A percentile compares a stretch with the other conserved stretches of the same genome.
phyloP scores from a whole-genome alignment of 1,140 invertebrate species.

The Arion vulgaris region DNA sequence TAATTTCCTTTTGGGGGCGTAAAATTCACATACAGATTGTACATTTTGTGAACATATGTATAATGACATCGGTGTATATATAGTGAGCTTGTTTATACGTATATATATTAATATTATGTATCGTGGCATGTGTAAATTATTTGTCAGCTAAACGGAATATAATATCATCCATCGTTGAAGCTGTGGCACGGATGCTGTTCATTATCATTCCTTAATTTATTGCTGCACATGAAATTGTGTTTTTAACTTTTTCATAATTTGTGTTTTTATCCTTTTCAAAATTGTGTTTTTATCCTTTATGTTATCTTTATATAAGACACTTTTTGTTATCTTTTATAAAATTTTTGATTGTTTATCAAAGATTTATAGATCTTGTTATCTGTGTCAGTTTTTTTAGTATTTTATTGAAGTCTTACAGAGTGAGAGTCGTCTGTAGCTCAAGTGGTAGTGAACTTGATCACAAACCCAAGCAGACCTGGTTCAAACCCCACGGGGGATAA shows the following conservation, averaged over 20 bases:
- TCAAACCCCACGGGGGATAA: too few relatives aligned
- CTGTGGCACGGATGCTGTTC: not conserved
- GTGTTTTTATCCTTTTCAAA: not conserved
- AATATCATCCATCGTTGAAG: not conserved
- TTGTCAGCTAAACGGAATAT: not conserved
- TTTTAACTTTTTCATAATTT: not conserved
- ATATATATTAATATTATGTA: not conserved
- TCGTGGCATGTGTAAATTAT: not conserved
- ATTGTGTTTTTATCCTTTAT: not conserved
- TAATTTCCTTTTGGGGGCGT: too few relatives aligned
- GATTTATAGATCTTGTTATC: not conserved
- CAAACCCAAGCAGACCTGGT: too few relatives aligned
- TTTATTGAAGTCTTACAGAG: not conserved
- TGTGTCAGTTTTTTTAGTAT: not conserved
- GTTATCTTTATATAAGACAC: too few relatives aligned
- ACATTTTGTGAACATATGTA: not conserved
- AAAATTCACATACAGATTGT: not conserved
- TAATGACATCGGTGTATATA: not conserved
- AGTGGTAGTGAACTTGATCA: too few relatives aligned
- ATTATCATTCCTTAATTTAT: conserved; percentile 2
- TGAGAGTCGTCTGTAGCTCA: not conserved
- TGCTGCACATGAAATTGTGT: not conserved
- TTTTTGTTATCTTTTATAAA: too few relatives aligned
- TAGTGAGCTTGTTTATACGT: not conserved
- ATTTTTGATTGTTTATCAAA: too few relatives aligned